Evolutionary conservation across 1,140 invertebrate species (phyloP), one percentile per base, ranked within the genome.

Genomic region (Chionoecetes opilio): DNA sequence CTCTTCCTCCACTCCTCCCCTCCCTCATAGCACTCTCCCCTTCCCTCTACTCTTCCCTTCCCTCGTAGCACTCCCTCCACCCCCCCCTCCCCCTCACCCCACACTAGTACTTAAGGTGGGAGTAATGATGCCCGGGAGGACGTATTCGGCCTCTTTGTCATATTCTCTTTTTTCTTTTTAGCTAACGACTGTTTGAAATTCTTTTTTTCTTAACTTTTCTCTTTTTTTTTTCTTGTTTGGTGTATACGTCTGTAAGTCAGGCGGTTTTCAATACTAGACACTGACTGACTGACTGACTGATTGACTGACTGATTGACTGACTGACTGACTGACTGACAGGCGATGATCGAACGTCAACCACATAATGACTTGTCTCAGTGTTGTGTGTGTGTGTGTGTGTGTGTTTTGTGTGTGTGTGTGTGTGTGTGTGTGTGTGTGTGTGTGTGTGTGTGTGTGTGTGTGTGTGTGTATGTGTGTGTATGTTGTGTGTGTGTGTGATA

Each of bases 391-490:
- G n/a, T n/a, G n/a, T n/a, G n/a, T n/a, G n/a, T n/a, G n/a, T n/a
- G n/a, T n/a, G n/a, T 9, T 3, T 53, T 0, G 63, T 75, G 63
- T 75, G 63, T 75, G 63, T 75, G 63, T 75, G 63, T 75, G 63
- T 75, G 63, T 75, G 63, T 75, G 63, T 75, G 63, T 75, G 63
- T 75, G 63, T 75, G 63, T 75, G 63, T 75, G 63, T 75, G 63
- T 75, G 63, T 75, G 63, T 75, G 53, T 75, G 53, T 75, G 53
- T 75, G 53, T 75, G 6, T 75, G 6, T 11, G 6, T 75, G 53
- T 75, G 6, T 75, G 53, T 75, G 53, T 75, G 53, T 75, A 21
- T 75, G 53, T 75, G 53, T 75, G 53, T 75, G 53, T 75, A 21
- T 75, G 53, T 75, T 6, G n/a, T 75, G 53, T 75, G 53, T 75